Base-by-base conservation (phyloP, 2,113 vertebrate genomes). In the Dicentrarchus labrax region DNA sequence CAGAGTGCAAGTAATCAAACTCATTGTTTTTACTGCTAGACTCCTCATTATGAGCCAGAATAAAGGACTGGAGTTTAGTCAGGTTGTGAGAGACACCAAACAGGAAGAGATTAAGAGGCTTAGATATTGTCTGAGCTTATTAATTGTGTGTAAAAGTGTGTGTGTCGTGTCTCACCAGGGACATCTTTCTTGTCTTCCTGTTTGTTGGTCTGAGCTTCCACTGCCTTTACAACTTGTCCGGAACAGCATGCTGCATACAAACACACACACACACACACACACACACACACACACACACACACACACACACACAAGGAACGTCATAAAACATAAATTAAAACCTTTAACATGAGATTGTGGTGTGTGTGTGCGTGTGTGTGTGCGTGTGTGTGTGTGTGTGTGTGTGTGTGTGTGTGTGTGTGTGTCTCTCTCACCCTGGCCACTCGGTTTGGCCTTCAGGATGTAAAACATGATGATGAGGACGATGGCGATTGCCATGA, bases 391-490 rank as follows among this genome's bases (percentile, higher is more conserved):
- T 22, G 2, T 12, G 30, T 57, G 24, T 57, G 19, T 43, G 66
- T 30, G 17, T 50, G 43, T 19, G n/a, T 56, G 41, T 47, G 41
- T 36, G 45, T 17, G 43, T 38, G 43, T 53, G 59, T 12, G 21
- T 36, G 50, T 54, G 15, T 15, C 4, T 71, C 10, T 76, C 88
- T 96, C 92, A 99, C 98, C 97, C 93, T 97, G 98, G 74, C 96
- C 90, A 2, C 95, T 97, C 6, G 98, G 97, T 89, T 98, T 98
- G 21, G 98, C 96, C 95, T 98, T 99, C 84, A 99, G 92, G 89
- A 99, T 99, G 91, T 99, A 99, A 94, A 99, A 99, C 97, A 98
- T 97, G 85, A 99, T 98, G 93, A 99, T 99, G 85, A 99, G 96
- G 72, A 99, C 98, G 5, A 99, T 99, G 79, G 98, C 97, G 19